Evolutionary conservation across 2,113 vertebrate genomes (phyloP).

Genomic region (Rynchops niger): DNA sequence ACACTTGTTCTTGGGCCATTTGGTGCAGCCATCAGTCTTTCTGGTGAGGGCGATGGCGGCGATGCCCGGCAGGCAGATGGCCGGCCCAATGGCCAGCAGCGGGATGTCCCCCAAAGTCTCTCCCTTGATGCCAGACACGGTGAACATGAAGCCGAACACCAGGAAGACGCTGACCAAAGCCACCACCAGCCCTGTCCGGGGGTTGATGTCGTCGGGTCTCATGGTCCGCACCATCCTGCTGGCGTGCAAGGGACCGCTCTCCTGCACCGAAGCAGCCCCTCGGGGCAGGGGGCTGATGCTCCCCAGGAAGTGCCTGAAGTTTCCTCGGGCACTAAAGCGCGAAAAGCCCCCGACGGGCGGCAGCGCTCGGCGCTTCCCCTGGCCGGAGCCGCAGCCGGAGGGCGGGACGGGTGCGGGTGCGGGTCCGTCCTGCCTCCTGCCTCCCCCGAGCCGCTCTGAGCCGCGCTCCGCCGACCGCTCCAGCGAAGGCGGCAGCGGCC

Average conservation of each 20-base stretch:
- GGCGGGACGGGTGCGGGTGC: not conserved
- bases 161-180: constrained; percentile 85
- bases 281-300: not conserved
- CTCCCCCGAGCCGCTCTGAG: not conserved
- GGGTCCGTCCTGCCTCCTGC: not conserved
- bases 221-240: constrained; percentile 66
- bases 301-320: not conserved
- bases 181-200: constrained; percentile 84
- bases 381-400: not conserved
- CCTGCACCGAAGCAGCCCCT: not conserved
- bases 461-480: not conserved
- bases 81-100: constrained; percentile 82
- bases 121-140: constrained; percentile 84
- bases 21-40: constrained; percentile 83
- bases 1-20: constrained; percentile 75
- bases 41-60: constrained; percentile 80
- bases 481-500: not conserved
- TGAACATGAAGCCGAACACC: constrained; percentile 89
- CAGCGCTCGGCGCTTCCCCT: not conserved
- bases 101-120: constrained; percentile 83
- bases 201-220: constrained; percentile 84
- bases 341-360: not conserved
- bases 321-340: not conserved
- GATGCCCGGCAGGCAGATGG: constrained; percentile 84
- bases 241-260: not conserved